These are phyloP conservation scores for Chamaea fasciata DNA, from an alignment of 2,113 vertebrate genomes.

Conservation along the genomic window DNA sequence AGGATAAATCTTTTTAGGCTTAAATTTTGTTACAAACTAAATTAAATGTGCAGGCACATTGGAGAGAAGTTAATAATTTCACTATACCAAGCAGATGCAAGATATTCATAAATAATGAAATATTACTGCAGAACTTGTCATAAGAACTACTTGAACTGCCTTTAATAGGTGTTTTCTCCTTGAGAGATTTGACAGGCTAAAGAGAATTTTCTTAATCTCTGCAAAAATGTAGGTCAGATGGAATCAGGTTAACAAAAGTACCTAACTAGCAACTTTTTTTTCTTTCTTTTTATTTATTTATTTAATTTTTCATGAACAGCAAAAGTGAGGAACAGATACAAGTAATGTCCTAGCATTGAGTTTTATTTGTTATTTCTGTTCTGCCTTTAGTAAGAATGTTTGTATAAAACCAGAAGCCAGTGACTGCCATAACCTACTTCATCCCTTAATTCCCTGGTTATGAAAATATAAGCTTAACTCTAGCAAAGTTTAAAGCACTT, in stretches of 20 bases:
- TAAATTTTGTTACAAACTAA: not conserved
- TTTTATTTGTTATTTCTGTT: not conserved
- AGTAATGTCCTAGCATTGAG: not conserved
- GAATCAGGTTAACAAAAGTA: not conserved
- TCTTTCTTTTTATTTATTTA: too few species aligned
- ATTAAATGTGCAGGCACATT: not conserved
- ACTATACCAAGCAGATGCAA: not conserved
- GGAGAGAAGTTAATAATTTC: not conserved
- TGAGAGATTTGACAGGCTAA: not conserved
- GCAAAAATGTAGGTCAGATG: not conserved
- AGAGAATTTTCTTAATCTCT: not conserved
- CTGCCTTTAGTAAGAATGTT: not conserved
- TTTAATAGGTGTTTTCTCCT: not conserved
- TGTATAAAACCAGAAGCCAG: not conserved
- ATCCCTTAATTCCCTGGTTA: not conserved
- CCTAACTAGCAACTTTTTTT: not conserved
- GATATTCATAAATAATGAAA: not conserved
- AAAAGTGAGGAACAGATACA: not conserved
- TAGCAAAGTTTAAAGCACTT: not conserved
- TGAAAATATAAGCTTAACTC: not conserved
- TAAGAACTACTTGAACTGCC: not conserved
- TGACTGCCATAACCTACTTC: not conserved
- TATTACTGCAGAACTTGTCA: not conserved
- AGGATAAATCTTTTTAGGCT: not conserved
- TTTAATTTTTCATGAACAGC: not conserved